Percentiles rank a stretch among this genome's conserved stretches.
Conservation (phyloP, 1,140 invertebrate species). For the Papilio xuthus region DNA sequence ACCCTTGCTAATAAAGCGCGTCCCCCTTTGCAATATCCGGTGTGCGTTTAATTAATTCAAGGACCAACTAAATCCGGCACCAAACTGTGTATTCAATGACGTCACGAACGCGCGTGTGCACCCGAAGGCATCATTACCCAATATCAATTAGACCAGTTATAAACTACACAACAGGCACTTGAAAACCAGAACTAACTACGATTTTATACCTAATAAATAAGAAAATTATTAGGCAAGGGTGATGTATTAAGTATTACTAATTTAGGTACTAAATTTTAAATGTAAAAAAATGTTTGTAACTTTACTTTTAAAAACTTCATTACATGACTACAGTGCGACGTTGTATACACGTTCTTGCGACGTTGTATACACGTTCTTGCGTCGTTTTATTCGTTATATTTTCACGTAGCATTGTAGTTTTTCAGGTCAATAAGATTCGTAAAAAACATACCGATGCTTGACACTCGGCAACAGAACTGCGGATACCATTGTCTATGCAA, state of each 20-base stretch:
- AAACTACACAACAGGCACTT: background rate
- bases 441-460: background rate
- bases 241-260: too few species aligned
- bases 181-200: background rate
- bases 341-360: too few species aligned
- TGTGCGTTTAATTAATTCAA: slow-evolving; percentile 34
- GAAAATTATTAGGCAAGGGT: too few species aligned
- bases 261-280: too few species aligned
- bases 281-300: too few species aligned
- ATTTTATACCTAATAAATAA: too few species aligned
- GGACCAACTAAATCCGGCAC: slow-evolving; percentile 25
- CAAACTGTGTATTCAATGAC: slow-evolving; percentile 28
- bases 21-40: slow-evolving; percentile 30
- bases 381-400: background rate
- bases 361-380: background rate
- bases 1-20: slow-evolving; percentile 11
- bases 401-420: background rate
- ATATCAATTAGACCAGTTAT: background rate
- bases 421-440: background rate
- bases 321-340: too few species aligned
- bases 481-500: slow-evolving; percentile 16
- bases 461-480: background rate
- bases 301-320: too few species aligned
- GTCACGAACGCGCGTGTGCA: slow-evolving; percentile 19
- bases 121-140: slow-evolving; percentile 17